phyloP scores from a whole-genome alignment of 2,797 vertebrate genomes.

The Sitta carolinensis region DNA sequence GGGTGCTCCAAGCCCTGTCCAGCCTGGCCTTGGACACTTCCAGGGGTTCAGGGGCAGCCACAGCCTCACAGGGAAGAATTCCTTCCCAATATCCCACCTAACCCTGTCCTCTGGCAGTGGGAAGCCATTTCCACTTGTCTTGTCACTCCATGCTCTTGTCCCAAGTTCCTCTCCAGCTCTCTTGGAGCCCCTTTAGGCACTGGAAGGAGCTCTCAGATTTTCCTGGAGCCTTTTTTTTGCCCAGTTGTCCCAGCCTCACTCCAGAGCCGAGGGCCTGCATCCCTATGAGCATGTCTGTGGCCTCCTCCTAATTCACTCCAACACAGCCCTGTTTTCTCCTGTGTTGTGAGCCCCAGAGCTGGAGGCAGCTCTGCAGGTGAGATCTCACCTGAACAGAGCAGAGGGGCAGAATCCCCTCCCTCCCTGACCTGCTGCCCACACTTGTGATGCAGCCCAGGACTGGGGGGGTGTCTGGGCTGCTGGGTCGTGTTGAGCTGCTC shows the following conservation, averaged over 20 bases:
- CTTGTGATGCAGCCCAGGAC: background rate
- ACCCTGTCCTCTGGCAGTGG: background rate
- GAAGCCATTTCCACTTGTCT: background rate
- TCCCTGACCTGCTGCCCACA: background rate
- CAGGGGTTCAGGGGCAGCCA: background rate
- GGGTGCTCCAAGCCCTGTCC: accelerated
- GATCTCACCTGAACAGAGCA: background rate
- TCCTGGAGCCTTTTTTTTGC: background rate
- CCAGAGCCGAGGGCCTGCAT: background rate
- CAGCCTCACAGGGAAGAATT: background rate
- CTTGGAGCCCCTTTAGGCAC: background rate
- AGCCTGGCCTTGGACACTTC: background rate
- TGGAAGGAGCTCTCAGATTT: background rate
- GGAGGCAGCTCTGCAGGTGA: background rate
- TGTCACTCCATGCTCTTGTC: background rate
- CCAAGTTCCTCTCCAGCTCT: background rate
- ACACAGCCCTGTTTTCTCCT: background rate
- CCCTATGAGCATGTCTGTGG: accelerated
- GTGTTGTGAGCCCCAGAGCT: background rate
- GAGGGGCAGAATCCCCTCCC: background rate
- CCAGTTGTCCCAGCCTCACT: background rate
- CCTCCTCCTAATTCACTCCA: background rate
- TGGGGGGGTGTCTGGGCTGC: background rate
- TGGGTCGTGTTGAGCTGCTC: background rate
- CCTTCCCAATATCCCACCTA: background rate